Base-by-base conservation (phyloP, 2,888 invertebrate species). In the Galeruca laticollis region DNA sequence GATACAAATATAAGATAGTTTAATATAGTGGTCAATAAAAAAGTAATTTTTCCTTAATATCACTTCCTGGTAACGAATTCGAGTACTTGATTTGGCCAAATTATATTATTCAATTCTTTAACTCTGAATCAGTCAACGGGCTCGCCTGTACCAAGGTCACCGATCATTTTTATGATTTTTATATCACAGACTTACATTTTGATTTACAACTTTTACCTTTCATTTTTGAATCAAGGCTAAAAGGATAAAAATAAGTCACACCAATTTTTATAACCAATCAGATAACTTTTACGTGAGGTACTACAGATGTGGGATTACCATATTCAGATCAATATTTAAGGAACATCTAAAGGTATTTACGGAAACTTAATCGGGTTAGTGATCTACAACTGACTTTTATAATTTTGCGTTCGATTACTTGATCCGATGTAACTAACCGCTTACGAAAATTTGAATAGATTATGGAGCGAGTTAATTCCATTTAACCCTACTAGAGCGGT, bases 91-190 rank as follows among this genome's bases (percentile, higher is more conserved):
- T n/a, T 40, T 40, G 5, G 40, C 3, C 11, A n/a, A 40, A n/a
- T 40, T 13, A 4, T 40, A 5, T 40, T 40, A n/a, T 5, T n/a
- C 5, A 40, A 13, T 40, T n/a, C 40, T 40, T 40, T 5, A 40
- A 40, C 26, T 26, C 26, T 26, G 26, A 26, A 26, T 26, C 26
- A 26, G 13, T 37, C 35, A 37, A 37, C 10, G 11, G n/a, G 40
- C 40, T 40, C 40, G 40, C 59, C 59, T 59, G 20, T 18, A 9
- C 13, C 40, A 59, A 59, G 59, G 59, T 20, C 40, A 59, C 1
- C 40, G 1, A 2, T 37, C 20, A 59, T 59, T 37, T 59, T 59
- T 59, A 59, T 37, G 35, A 59, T 59, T 37, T 59, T 59, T 59
- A 59, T 59, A 57, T 15, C 20, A 59, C 18, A 11, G 37, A 57